These are phyloP conservation scores for Xenentodon cancila DNA, from an alignment of 2,797 vertebrate species.

Conservation along the genomic window DNA sequence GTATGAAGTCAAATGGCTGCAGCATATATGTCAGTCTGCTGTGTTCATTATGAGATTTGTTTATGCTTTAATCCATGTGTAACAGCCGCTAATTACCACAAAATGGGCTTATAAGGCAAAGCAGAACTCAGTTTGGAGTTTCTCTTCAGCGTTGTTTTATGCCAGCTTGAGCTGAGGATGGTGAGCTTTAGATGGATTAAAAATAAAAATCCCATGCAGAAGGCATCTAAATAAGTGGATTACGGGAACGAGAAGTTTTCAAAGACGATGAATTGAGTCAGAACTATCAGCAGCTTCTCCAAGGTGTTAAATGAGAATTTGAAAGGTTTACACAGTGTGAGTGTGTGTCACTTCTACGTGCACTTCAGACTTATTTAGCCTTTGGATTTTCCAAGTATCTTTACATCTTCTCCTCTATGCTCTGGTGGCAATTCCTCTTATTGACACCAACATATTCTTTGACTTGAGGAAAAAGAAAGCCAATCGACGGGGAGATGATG, in stretches of 20 bases:
- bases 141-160: slow-evolving; percentile 17
- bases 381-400: slow-evolving; percentile 3
- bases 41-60: slow-evolving; percentile 6
- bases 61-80: slow-evolving; percentile 3
- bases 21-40: not conserved
- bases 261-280: slow-evolving; percentile 9
- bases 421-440: slow-evolving; percentile 12
- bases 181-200: slow-evolving; percentile 25
- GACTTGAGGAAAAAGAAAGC: slow-evolving; percentile 56
- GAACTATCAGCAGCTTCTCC: slow-evolving; percentile 8
- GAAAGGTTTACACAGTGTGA: not conserved
- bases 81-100: slow-evolving; percentile 8
- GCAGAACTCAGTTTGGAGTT: slow-evolving; percentile 1
- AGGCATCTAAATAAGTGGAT: slow-evolving; percentile 38
- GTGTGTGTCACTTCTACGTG: too few species aligned
- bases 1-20: not conserved
- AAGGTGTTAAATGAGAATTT: slow-evolving; percentile 8
- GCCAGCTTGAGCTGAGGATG: slow-evolving; percentile 14
- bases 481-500: slow-evolving; percentile 38
- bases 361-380: not conserved
- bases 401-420: slow-evolving; percentile 7
- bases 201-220: slow-evolving; percentile 15
- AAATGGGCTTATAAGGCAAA: not conserved
- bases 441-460: slow-evolving; percentile 31
- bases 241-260: slow-evolving; percentile 13